Percentiles rank a stretch among this genome's conserved stretches.
These are phyloP conservation scores for Sinocyclocheilus grahami DNA, from an alignment of 2,113 vertebrate genomes.

Conservation along the genomic window DNA sequence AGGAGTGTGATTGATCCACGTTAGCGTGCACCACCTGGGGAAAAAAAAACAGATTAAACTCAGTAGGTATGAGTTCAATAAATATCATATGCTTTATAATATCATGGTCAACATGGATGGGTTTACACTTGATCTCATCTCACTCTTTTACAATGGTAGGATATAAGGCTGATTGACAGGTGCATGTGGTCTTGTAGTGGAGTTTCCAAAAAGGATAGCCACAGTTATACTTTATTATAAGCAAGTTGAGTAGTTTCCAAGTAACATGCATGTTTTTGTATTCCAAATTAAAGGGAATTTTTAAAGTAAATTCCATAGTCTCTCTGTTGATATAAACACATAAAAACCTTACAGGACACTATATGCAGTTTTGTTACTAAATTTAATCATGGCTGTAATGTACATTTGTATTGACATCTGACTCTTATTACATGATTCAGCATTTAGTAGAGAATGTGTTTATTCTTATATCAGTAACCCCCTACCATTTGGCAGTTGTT, in stretches of 20 bases:
- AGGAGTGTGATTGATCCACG: slow-evolving; percentile 21
- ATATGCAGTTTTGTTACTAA: too few species aligned
- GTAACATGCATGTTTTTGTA: background rate
- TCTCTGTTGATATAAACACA: background rate
- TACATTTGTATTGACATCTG: background rate
- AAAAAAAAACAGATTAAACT: slow-evolving; percentile 24
- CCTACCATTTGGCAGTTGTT: background rate
- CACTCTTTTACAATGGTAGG: background rate
- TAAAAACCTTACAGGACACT: background rate
- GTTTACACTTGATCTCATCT: slow-evolving; percentile 17
- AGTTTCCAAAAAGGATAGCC: background rate
- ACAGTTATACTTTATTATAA: too few species aligned
- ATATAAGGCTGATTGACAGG: slow-evolving; percentile 56
- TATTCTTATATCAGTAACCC: background rate
- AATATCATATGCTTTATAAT: background rate
- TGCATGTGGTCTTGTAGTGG: slow-evolving; percentile 46
- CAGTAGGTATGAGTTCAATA: background rate
- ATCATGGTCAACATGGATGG: background rate
- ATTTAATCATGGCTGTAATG: background rate
- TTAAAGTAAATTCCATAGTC: background rate
- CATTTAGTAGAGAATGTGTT: background rate
- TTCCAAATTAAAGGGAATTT: background rate
- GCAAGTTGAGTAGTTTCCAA: too few species aligned
- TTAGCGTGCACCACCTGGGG: slow-evolving; percentile 66
- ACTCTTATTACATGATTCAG: background rate